Percentiles rank a stretch among this genome's conserved stretches.
Evolutionary conservation across 2,797 vertebrate genomes (phyloP).

Genomic region (Tokudaia muenninki): DNA sequence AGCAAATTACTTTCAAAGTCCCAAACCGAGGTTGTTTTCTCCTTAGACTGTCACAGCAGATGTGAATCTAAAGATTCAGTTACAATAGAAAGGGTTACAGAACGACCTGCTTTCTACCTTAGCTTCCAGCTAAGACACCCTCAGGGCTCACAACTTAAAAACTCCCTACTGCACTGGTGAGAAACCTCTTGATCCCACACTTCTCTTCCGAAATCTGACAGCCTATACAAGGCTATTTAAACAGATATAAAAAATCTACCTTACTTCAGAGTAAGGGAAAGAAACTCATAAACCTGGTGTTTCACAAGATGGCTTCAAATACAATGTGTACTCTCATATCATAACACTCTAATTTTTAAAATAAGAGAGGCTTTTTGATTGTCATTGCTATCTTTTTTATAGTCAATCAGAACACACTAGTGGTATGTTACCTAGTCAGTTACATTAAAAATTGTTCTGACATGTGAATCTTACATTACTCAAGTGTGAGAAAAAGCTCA

Average conservation of each 20-base stretch:
- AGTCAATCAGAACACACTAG: background rate
- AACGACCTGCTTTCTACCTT: conserved; percentile 49
- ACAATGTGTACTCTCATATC: background rate
- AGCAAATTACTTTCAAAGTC: conserved; percentile 76
- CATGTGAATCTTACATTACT: conserved; percentile 13
- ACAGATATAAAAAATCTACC: conserved; percentile 52
- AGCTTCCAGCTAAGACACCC: conserved; percentile 48
- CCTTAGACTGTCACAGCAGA: conserved; percentile 73
- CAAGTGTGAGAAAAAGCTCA: conserved; percentile 15
- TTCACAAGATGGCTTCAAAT: conserved; percentile 26
- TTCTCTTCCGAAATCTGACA: conserved; percentile 66
- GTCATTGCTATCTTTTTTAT: conserved; percentile 2
- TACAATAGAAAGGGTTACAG: conserved; percentile 55
- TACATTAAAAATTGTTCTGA: conserved; percentile 58
- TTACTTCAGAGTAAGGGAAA: background rate
- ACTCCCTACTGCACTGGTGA: conserved; percentile 35
- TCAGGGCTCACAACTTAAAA: conserved; percentile 62
- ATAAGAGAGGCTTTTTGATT: background rate
- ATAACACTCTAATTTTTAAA: conserved; percentile 48
- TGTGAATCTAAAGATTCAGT: conserved; percentile 74
- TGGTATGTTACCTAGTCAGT: background rate
- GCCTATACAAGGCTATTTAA: conserved; percentile 7
- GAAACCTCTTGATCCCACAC: conserved; percentile 35
- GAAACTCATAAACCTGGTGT: conserved; percentile 24
- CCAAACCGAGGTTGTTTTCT: conserved; percentile 73